phyloP scores from a whole-genome alignment of 2,113 vertebrate genomes.

The Charadrius vociferus region DNA sequence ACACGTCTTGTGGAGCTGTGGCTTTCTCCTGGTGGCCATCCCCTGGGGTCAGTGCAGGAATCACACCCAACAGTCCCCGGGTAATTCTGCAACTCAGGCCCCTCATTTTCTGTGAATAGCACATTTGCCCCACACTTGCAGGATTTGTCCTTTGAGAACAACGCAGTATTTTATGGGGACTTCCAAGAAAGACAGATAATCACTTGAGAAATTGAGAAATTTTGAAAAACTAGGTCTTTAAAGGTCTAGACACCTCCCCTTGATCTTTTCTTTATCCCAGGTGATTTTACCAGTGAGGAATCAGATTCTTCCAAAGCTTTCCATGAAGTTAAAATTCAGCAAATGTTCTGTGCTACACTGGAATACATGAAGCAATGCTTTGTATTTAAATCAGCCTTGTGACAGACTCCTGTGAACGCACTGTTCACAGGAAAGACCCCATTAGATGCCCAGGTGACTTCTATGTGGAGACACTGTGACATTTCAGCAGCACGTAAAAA shows the following conservation, averaged over 20 bases:
- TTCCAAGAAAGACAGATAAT: background rate
- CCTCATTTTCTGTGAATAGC: background rate
- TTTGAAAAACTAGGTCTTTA: background rate
- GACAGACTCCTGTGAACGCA: background rate
- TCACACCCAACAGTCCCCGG: background rate
- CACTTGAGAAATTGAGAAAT: background rate
- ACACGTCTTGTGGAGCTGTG: fast-evolving
- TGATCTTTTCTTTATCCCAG: background rate
- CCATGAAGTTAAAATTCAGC: background rate
- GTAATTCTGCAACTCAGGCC: background rate
- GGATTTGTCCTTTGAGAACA: background rate
- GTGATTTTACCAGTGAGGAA: background rate
- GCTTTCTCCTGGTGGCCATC: background rate
- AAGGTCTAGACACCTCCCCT: background rate
- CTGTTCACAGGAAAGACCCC: background rate
- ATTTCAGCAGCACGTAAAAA: background rate
- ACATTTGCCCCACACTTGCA: background rate
- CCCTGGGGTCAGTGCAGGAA: background rate
- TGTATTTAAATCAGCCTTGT: background rate
- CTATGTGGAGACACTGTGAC: background rate
- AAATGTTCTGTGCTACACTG: background rate
- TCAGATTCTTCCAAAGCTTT: background rate
- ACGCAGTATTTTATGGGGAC: background rate
- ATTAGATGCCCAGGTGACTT: background rate
- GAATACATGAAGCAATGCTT: background rate